phyloP scores from a whole-genome alignment of 2,797 vertebrate genomes.

The Pantherophis vulpinus region DNA sequence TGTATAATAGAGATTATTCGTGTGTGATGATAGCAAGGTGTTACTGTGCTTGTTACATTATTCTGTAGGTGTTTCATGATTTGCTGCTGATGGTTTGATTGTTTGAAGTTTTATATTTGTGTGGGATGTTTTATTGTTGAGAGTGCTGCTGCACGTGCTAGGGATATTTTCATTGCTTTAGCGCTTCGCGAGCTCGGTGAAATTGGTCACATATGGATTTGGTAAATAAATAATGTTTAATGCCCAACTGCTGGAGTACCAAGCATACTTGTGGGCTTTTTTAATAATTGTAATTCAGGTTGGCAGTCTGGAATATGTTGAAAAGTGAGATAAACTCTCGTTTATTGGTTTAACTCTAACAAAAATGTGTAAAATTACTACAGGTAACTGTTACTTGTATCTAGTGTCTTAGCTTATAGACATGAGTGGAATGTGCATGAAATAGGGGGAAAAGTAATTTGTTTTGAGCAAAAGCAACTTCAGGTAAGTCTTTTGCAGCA shows the following conservation, averaged over 20 bases:
- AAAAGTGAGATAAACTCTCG: background rate
- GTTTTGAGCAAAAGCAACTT: background rate
- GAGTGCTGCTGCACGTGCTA: background rate
- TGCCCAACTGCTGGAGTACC: background rate
- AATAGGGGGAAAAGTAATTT: background rate
- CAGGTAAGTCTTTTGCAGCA: background rate
- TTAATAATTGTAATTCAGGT: background rate
- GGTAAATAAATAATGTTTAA: background rate
- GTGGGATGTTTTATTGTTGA: background rate
- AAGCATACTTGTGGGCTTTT: background rate
- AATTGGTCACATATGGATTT: background rate
- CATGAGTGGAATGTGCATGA: background rate
- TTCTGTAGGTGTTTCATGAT: background rate
- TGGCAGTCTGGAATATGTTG: background rate
- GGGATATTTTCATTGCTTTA: background rate
- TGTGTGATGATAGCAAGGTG: background rate
- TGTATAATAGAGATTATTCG: background rate
- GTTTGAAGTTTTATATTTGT: background rate
- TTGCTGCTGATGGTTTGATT: background rate
- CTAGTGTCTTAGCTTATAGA: background rate
- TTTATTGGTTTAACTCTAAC: background rate
- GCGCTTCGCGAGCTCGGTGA: background rate
- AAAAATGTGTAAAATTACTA: background rate
- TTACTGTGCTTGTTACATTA: background rate
- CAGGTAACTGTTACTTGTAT: background rate